Base-by-base conservation (phyloP, 2,113 vertebrate genomes). In the Alethe diademata region DNA sequence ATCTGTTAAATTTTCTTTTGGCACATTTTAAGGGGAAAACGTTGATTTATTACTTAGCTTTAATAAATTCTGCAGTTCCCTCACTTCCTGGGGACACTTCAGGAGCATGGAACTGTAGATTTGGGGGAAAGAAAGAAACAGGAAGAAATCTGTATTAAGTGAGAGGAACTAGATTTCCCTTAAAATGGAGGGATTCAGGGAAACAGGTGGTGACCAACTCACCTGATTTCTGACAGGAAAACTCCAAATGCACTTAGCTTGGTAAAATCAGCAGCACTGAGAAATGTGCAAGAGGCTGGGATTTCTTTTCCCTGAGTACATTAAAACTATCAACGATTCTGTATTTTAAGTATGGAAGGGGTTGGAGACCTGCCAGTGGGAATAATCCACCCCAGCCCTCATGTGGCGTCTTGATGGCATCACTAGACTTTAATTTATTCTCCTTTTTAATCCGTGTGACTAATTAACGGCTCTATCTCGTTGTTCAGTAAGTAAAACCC, bases 1-100 rank as follows among this genome's bases (percentile, higher is more conserved):
- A 29, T 9, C 69, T 20, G 4, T 10, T 45, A 9, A 1, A 8
- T 18, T 20, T 72, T 14, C 29, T 70, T 60, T 17, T 0, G 0
- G 36, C 23, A 3, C 16, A 3, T 35, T 54, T 64, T 43, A 51
- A 56, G 17, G 53, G 57, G 25, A 45, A 58, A 54, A 5, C 2
- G 7, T 36, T 23, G 61, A 19, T 67, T 81, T 51, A 19, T 24
- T 40, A 14, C 18, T 11, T 19, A 62, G 50, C 57, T 13, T 35
- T 36, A 38, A 19, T 35, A 42, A 43, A 48, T 17, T 12, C 36
- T 42, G 58, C 50, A n/a, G 33, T 33, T 62, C 35, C 17, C 31
- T 57, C 53, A 3, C 9, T 67, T 45, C 43, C 11, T 33, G 36
- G 13, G 33, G 47, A 54, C 33, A 33, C 35, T 36, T 24, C 1